Percentiles rank a stretch among this genome's conserved stretches.
These are phyloP conservation scores for Apoda limacodes DNA, from an alignment of 2,888 invertebrate species.

Conservation along the genomic window DNA sequence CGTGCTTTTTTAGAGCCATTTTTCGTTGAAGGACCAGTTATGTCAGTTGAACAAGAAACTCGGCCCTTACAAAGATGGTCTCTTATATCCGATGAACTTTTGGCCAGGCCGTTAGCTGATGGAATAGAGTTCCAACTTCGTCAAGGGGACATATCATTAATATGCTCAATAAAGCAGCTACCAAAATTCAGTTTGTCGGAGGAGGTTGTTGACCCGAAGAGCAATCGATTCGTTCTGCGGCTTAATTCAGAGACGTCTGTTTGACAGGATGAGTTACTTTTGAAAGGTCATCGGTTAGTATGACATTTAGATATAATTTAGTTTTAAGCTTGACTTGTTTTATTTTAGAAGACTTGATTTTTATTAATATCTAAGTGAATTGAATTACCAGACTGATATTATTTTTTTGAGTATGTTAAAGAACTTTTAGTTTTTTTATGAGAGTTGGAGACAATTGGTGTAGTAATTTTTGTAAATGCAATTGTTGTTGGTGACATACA, in stretches of 20 bases:
- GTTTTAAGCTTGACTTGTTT: conserved; percentile 15
- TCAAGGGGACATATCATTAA: conserved; percentile 91
- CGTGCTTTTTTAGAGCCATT: conserved; percentile 96
- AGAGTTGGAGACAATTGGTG: too few relatives aligned
- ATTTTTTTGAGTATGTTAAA: too few relatives aligned
- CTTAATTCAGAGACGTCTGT: conserved; percentile 98
- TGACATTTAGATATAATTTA: conserved; percentile 47
- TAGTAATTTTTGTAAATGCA: too few relatives aligned
- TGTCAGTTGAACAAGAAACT: conserved; percentile 86
- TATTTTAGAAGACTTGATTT: too few relatives aligned
- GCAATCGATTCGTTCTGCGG: conserved; percentile 93
- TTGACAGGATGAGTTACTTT: conserved; percentile 70
- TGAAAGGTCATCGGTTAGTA: conserved; percentile 42
- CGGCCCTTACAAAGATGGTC: conserved; percentile 95
- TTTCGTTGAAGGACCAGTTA: conserved; percentile 84
- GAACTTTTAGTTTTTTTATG: too few relatives aligned
- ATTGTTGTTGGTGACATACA: too few relatives aligned
- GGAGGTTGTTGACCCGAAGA: conserved; percentile 95
- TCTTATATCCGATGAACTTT: conserved; percentile 90
- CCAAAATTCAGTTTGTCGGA: conserved; percentile 97
- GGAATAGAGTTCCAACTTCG: conserved; percentile 91
- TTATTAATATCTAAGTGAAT: conserved; percentile 8
- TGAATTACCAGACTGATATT: too few relatives aligned
- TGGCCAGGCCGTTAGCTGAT: conserved; percentile 87
- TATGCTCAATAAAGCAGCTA: conserved; percentile 86